Conservation (phyloP, 2,888 invertebrate genomes). For the Pammene fasciana region DNA sequence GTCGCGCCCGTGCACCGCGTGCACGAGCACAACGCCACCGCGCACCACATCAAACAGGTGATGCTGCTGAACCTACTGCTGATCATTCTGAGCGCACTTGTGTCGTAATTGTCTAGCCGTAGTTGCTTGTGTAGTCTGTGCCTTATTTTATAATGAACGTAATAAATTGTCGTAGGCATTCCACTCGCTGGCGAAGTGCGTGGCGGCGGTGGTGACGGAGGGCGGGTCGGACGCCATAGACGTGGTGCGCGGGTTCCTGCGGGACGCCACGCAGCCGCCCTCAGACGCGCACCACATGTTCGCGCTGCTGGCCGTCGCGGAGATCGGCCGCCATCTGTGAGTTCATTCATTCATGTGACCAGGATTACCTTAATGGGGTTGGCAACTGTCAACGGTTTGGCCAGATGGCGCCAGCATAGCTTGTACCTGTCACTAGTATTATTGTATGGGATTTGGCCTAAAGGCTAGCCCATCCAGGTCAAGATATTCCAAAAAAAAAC, state of each 20-base stretch:
- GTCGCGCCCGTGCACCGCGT: conserved; percentile 86
- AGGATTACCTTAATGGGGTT: neutral
- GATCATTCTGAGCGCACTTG: no score
- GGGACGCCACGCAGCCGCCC: conserved; percentile 87
- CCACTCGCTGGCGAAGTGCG: conserved; percentile 98
- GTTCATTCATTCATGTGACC: neutral
- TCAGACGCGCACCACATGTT: conserved; percentile 94
- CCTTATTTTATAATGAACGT: neutral
- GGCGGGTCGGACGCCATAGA: conserved; percentile 83
- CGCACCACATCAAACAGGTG: conserved; percentile 85
- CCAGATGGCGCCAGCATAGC: no score
- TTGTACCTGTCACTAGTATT: no score
- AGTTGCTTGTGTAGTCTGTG: no score
- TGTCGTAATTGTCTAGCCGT: no score
- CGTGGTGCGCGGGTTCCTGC: conserved; percentile 81
- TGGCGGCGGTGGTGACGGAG: conserved; percentile 95
- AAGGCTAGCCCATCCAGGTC: no score
- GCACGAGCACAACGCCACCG: conserved; percentile 73
- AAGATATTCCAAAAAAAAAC: no score
- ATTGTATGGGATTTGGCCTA: no score
- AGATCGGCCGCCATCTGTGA: conserved; percentile 96
- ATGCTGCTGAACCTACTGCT: neutral
- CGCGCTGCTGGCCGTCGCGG: conserved; percentile 96
- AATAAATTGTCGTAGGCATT: conserved; percentile 86
- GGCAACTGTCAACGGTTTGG: no score